Evolutionary conservation across 2,888 invertebrate genomes (phyloP).

Genomic region (Tenodera sinensis): DNA sequence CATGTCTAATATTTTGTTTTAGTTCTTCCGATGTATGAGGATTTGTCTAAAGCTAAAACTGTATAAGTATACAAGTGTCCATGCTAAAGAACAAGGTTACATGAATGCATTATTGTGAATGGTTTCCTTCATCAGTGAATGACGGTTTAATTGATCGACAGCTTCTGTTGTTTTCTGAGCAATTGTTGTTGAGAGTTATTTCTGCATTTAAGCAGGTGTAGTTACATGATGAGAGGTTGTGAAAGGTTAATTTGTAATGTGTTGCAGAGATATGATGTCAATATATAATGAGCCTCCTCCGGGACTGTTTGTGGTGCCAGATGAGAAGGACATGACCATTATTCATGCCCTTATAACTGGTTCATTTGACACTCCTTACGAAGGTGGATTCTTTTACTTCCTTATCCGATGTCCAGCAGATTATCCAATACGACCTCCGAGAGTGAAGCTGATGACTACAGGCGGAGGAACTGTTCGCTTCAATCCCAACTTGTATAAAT

Average conservation of each 20-base stretch:
- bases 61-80: no score
- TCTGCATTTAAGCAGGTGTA: no score
- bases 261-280: conserved; percentile 52
- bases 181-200: neutral
- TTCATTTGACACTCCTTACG: conserved; percentile 59
- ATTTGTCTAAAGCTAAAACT: no score
- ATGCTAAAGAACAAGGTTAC: no score
- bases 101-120: no score
- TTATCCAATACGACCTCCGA: conserved; percentile 56
- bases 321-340: conserved; percentile 51
- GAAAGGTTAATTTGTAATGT: neutral
- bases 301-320: conserved; percentile 53
- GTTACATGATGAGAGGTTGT: neutral
- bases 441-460: conserved; percentile 57
- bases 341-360: conserved; percentile 57
- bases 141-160: no score
- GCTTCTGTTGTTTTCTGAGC: no score
- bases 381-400: conserved; percentile 53
- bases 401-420: conserved; percentile 52
- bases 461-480: conserved; percentile 56
- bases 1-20: no score
- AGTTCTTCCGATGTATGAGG: no score
- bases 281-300: conserved; percentile 55
- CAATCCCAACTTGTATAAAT: conserved; percentile 60
- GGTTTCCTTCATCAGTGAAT: no score